Evolutionary conservation across 2,113 vertebrate genomes (phyloP).

Genomic region (Hylia prasina): DNA sequence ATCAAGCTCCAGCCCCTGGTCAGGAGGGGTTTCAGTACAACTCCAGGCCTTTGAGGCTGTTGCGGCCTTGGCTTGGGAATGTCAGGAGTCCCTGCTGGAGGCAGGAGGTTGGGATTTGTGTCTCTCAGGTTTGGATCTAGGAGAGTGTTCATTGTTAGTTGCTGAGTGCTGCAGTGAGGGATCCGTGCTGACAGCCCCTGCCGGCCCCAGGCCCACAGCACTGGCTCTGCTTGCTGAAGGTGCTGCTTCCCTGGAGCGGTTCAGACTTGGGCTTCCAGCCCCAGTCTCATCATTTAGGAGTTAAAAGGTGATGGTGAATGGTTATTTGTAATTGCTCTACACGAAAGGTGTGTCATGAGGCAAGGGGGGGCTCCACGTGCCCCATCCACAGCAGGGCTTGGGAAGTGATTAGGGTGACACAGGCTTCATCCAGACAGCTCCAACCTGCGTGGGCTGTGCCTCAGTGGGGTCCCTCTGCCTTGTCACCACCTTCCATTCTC

Average conservation of each 20-base stretch:
- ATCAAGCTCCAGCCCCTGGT: background rate
- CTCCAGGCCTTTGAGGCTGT: background rate
- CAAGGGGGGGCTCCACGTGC: background rate
- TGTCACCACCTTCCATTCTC: background rate
- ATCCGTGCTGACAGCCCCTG: background rate
- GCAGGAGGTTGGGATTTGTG: background rate
- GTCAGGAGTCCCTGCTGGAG: background rate
- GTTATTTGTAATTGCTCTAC: background rate
- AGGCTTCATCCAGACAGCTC: background rate
- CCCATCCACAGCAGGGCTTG: background rate
- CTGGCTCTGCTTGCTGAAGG: background rate
- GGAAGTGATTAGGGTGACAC: background rate
- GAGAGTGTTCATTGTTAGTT: background rate
- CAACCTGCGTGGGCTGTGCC: background rate
- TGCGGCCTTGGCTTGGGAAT: background rate
- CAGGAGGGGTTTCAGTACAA: background rate
- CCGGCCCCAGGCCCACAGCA: accelerated
- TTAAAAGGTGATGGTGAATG: background rate
- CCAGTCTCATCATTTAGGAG: background rate
- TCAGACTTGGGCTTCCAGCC: background rate
- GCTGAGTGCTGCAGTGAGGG: background rate
- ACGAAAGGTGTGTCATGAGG: background rate
- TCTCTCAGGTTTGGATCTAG: background rate
- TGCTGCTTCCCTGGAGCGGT: background rate
- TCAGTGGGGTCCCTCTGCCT: background rate